Percentiles rank a stretch among this genome's conserved stretches.
Evolutionary conservation across 1,140 invertebrate species (phyloP).

Genomic region (Agrypnia vestita): DNA sequence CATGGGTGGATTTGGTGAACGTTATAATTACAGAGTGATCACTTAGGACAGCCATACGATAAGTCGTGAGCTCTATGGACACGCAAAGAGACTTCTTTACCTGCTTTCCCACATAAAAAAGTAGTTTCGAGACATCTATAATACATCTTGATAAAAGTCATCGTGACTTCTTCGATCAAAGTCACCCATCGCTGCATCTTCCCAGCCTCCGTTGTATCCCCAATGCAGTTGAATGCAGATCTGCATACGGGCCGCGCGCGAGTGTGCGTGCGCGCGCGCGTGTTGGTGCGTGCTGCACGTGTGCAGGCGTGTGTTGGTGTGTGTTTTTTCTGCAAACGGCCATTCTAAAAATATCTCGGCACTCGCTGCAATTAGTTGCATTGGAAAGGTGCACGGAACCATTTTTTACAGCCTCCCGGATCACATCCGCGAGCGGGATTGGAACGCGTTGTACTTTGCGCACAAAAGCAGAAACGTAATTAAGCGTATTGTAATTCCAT

Average conservation of each 20-base stretch:
- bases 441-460: background rate
- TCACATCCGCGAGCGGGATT: background rate
- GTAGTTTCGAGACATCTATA: too few relatives aligned
- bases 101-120: too few relatives aligned
- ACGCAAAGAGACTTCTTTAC: too few relatives aligned
- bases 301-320: slow-evolving; percentile 29
- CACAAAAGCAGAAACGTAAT: background rate
- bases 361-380: slow-evolving; percentile 50
- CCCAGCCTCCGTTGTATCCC: background rate
- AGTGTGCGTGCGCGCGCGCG: background rate
- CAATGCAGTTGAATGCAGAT: slow-evolving; percentile 33
- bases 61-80: too few relatives aligned
- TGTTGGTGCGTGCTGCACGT: slow-evolving; percentile 35
- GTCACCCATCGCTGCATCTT: background rate
- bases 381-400: slow-evolving; percentile 27
- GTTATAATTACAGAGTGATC: too few relatives aligned
- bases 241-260: background rate
- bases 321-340: slow-evolving; percentile 47
- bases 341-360: slow-evolving; percentile 51
- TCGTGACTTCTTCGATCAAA: too few relatives aligned
- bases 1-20: too few relatives aligned
- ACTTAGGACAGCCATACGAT: too few relatives aligned
- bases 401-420: background rate
- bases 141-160: background rate
- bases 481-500: too few relatives aligned